Conservation (phyloP, 1,140 invertebrate species). For the Tetraneura akinire region DNA sequence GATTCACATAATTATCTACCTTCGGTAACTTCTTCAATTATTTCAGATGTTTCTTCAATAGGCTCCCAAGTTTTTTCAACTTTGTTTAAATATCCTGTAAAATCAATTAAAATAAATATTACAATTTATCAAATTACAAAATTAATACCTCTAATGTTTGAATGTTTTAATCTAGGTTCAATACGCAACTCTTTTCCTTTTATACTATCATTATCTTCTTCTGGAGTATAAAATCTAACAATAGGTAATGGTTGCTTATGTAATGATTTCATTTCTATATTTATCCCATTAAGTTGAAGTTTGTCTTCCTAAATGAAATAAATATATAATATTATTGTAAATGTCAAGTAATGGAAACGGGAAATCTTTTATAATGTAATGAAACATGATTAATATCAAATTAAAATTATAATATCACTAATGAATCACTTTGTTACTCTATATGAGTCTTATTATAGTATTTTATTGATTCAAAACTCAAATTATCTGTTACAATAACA, state of each 20-base stretch:
- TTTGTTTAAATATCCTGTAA: conserved; percentile 38
- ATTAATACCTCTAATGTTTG: conserved; percentile 16
- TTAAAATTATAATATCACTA: too few species aligned
- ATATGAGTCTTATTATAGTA: too few species aligned
- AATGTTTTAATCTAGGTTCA: conserved; percentile 41
- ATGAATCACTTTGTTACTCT: too few species aligned
- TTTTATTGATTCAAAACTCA: too few species aligned
- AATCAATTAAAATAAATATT: conserved; percentile 2
- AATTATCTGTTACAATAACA: too few species aligned
- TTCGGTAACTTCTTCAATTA: conserved; percentile 20
- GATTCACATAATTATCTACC: not conserved
- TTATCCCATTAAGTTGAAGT: conserved; percentile 44
- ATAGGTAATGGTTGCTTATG: conserved; percentile 1
- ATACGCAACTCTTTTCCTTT: conserved; percentile 42
- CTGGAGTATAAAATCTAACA: conserved; percentile 33
- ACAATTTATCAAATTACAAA: not conserved
- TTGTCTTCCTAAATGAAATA: conserved; percentile 30
- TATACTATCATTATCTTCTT: conserved; percentile 31
- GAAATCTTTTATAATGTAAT: too few species aligned
- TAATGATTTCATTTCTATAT: conserved; percentile 43
- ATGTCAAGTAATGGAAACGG: not conserved
- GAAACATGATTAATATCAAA: too few species aligned
- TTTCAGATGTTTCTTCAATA: conserved; percentile 43
- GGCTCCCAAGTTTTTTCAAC: conserved; percentile 29
- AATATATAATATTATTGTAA: not conserved